Conservation (phyloP, 2,797 vertebrate genomes). For the Alosa sapidissima region DNA sequence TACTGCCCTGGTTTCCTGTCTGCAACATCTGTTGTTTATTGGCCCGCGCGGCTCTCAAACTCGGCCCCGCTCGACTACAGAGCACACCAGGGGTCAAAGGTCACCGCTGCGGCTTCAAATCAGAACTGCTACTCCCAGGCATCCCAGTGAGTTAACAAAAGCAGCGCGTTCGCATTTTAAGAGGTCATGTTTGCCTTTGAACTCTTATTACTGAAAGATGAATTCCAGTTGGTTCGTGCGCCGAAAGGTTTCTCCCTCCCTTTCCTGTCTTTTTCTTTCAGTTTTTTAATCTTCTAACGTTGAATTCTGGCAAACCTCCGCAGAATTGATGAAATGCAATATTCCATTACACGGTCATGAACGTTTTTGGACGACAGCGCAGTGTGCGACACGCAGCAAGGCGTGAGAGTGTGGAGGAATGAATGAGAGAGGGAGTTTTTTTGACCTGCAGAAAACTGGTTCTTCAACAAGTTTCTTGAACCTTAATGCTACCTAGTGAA, state of each 20-base stretch:
- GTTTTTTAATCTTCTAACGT: not conserved
- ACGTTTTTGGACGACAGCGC: not conserved
- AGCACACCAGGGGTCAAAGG: slow-evolving; percentile 53
- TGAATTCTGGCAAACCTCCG: not conserved
- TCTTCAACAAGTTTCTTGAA: too few species aligned
- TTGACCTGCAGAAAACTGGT: too few species aligned
- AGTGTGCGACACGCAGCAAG: not conserved
- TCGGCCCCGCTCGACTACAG: slow-evolving; percentile 55
- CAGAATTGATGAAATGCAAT: slow-evolving; percentile 2
- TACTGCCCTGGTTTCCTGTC: slow-evolving; percentile 57
- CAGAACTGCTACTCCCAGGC: slow-evolving; percentile 47
- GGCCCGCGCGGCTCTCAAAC: slow-evolving; percentile 51
- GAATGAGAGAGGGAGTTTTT: not conserved
- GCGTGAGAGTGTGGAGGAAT: not conserved
- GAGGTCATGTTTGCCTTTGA: slow-evolving; percentile 18
- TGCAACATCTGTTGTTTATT: slow-evolving; percentile 66
- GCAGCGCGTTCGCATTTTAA: not conserved
- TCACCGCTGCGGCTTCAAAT: slow-evolving; percentile 52
- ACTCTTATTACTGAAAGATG: slow-evolving; percentile 20
- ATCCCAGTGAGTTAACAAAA: not conserved
- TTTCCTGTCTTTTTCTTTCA: not conserved
- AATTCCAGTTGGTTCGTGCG: slow-evolving; percentile 2
- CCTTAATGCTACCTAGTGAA: too few species aligned
- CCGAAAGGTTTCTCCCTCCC: not conserved
- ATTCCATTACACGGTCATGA: not conserved